Conservation (phyloP, 2,113 vertebrate species). For the Oreocharis arfaki region DNA sequence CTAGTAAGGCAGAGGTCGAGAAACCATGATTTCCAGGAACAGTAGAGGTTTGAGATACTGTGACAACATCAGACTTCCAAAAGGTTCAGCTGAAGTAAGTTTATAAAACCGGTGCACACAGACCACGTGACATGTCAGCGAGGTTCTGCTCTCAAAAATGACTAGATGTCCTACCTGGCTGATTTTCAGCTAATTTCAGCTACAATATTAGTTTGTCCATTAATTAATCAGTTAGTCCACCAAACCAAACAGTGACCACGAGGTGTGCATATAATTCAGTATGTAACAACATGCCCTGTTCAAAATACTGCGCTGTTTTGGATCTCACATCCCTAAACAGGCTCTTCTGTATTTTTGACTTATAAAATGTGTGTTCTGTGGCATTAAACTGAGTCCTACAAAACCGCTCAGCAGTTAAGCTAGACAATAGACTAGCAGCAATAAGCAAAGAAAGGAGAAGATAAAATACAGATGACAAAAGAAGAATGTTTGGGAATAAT, state of each 20-base stretch:
- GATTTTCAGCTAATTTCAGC: not conserved
- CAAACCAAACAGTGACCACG: not conserved
- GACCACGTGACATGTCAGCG: accelerated
- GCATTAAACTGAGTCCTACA: not conserved
- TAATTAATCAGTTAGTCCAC: not conserved
- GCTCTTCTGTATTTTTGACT: not conserved
- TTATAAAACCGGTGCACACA: not conserved
- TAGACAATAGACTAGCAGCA: not conserved
- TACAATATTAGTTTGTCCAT: not conserved
- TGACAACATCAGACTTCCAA: not conserved
- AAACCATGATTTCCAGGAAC: not conserved
- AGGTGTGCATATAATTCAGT: not conserved
- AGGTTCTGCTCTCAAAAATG: not conserved
- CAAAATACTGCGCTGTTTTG: not conserved
- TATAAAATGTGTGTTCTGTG: not conserved
- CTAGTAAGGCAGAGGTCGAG: not conserved
- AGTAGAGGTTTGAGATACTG: not conserved
- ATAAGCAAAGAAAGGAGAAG: not conserved
- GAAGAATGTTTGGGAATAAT: not conserved
- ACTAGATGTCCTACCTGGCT: not conserved
- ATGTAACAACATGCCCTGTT: accelerated
- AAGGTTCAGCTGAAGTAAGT: not conserved
- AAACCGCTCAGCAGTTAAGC: not conserved
- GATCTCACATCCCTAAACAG: not conserved
- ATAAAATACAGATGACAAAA: not conserved